phyloP scores from a whole-genome alignment of 2,113 vertebrate species.

The Microtus montanus region DNA sequence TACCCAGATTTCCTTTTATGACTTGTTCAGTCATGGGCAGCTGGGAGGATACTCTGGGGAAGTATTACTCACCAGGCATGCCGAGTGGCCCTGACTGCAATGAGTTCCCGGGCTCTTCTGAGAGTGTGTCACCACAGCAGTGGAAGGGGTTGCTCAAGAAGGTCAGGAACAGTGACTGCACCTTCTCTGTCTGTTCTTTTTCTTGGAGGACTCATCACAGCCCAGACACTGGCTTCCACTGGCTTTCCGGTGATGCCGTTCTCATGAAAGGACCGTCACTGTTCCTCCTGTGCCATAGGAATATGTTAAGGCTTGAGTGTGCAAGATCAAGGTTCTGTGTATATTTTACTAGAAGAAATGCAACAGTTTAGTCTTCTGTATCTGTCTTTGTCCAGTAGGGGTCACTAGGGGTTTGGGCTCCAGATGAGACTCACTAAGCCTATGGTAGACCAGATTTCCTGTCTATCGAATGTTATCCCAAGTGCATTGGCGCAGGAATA shows the following conservation, averaged over 20 bases:
- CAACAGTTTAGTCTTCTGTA: slow-evolving; percentile 37
- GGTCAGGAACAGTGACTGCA: neutral
- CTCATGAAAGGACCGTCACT: neutral
- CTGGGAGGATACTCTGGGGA: slow-evolving; percentile 35
- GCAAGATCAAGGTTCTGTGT: neutral
- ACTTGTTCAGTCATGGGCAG: slow-evolving; percentile 53
- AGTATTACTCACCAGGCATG: slow-evolving; percentile 80
- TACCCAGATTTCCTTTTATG: slow-evolving; percentile 77
- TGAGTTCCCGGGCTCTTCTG: neutral
- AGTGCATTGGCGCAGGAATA: neutral
- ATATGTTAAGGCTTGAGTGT: slow-evolving; percentile 45
- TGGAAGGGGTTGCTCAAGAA: neutral
- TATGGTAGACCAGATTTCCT: neutral
- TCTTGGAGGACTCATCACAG: slow-evolving; percentile 32
- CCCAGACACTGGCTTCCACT: neutral
- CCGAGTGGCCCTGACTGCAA: slow-evolving; percentile 31
- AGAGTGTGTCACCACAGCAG: slow-evolving; percentile 74
- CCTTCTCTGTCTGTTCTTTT: slow-evolving; percentile 27
- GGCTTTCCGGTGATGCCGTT: neutral
- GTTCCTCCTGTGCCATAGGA: neutral
- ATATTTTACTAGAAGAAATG: slow-evolving; percentile 55
- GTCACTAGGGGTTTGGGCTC: slow-evolving; percentile 63
- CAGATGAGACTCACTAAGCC: slow-evolving; percentile 17
- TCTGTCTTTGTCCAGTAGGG: slow-evolving; percentile 66
- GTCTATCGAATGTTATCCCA: neutral